A percentile compares a stretch with the other conserved stretches of the same genome.
Evolutionary conservation across 2,113 vertebrate species (phyloP).

Genomic region (Grallaria varia): DNA sequence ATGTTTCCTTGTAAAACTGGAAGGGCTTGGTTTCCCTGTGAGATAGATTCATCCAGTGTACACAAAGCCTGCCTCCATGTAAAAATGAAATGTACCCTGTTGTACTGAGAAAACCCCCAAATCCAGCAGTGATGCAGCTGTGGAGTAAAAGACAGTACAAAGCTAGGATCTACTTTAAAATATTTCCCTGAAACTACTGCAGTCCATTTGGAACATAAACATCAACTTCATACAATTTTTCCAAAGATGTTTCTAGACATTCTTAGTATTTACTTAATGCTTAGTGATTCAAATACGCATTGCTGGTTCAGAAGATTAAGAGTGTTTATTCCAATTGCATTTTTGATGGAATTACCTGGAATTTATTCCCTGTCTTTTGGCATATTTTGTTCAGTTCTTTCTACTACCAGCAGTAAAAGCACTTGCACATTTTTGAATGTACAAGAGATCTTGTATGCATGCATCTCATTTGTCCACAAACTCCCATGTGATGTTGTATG

Average conservation of each 20-base stretch:
- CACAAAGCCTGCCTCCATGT: neutral
- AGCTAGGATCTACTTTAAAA: neutral
- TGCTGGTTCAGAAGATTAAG: neutral
- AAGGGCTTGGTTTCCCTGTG: neutral
- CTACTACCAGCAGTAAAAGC: neutral
- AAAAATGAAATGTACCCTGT: neutral
- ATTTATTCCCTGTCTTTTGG: neutral
- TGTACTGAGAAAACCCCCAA: neutral
- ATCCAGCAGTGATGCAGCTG: neutral
- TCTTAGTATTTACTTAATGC: neutral
- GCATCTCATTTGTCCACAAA: neutral
- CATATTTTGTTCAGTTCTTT: neutral
- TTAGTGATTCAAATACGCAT: neutral
- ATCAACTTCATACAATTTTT: neutral
- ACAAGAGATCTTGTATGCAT: neutral
- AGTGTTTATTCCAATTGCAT: neutral
- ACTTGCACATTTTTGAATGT: neutral
- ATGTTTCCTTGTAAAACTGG: neutral
- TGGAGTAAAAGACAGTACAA: neutral
- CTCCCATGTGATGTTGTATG: neutral
- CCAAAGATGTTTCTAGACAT: neutral
- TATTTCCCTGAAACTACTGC: neutral
- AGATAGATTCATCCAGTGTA: neutral
- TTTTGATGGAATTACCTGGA: neutral
- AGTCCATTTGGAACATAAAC: neutral